phyloP scores from a whole-genome alignment of 2,797 vertebrate species.

The Chaenodraco wilsoni region DNA sequence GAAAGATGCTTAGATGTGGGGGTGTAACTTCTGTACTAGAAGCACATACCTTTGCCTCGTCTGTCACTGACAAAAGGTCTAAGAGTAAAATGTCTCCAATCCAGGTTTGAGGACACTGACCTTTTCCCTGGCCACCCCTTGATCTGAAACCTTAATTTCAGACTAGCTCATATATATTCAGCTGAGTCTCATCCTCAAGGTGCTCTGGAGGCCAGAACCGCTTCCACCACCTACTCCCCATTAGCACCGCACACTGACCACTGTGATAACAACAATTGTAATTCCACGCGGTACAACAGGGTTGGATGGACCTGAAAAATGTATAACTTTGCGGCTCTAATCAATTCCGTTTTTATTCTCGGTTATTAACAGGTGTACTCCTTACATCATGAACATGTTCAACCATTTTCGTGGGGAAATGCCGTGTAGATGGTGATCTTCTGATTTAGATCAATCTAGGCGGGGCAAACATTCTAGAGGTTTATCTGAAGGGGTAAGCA shows the following conservation, averaged over 20 bases:
- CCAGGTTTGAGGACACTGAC: slow-evolving; percentile 44
- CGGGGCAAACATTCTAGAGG: too few species aligned
- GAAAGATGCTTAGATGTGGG: not conserved
- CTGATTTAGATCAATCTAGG: too few species aligned
- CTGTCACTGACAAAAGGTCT: slow-evolving; percentile 34
- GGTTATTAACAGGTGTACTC: not conserved
- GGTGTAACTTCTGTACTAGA: not conserved
- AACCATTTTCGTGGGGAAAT: not conserved
- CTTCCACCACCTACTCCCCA: not conserved
- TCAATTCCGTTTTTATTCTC: not conserved
- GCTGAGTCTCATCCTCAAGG: slow-evolving; percentile 25
- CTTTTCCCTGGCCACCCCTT: slow-evolving; percentile 33
- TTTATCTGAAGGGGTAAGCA: too few species aligned
- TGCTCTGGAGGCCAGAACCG: slow-evolving; percentile 22
- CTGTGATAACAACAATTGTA: slow-evolving; percentile 17
- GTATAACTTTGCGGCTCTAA: not conserved
- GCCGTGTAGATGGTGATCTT: not conserved
- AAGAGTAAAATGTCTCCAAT: slow-evolving; percentile 38
- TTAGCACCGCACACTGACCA: not conserved
- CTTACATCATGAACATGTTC: not conserved
- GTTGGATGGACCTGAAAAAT: not conserved
- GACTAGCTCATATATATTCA: slow-evolving; percentile 57
- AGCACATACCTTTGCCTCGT: slow-evolving; percentile 10
- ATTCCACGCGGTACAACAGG: not conserved
- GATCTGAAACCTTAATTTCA: slow-evolving; percentile 45